Conservation (phyloP, 1,140 invertebrate species). For the Drosophila tristis region DNA sequence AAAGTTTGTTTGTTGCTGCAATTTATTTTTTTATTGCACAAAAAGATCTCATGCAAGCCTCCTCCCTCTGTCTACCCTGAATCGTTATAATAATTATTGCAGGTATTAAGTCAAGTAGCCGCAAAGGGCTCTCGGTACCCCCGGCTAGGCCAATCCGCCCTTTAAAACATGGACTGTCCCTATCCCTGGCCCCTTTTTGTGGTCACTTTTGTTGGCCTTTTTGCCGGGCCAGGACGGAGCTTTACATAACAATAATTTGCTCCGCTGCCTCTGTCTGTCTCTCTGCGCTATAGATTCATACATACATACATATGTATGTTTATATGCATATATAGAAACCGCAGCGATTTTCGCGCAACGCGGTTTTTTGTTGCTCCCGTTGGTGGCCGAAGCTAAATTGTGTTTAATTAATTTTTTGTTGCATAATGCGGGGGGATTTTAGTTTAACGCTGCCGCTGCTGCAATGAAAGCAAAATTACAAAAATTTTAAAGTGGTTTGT, state of each 20-base stretch:
- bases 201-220: slow-evolving; percentile 46
- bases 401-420: slow-evolving; percentile 82
- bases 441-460: slow-evolving; percentile 27
- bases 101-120: slow-evolving; percentile 81
- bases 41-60: slow-evolving; percentile 41
- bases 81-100: slow-evolving; percentile 81
- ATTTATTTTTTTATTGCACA: slow-evolving; percentile 48
- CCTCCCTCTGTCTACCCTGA: slow-evolving; percentile 34
- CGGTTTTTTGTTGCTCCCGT: slow-evolving; percentile 55
- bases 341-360: slow-evolving; percentile 75
- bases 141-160: slow-evolving; percentile 16
- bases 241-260: slow-evolving; percentile 78
- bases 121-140: slow-evolving; percentile 54
- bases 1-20: slow-evolving; percentile 42
- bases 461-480: slow-evolving; percentile 26
- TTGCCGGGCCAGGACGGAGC: slow-evolving; percentile 25
- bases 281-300: slow-evolving; percentile 12
- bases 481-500: slow-evolving; percentile 63
- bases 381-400: slow-evolving; percentile 64
- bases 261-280: slow-evolving; percentile 3
- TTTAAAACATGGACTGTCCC: slow-evolving; percentile 11
- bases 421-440: slow-evolving; percentile 74
- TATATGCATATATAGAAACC: slow-evolving; percentile 49
- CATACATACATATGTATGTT: slow-evolving; percentile 3
- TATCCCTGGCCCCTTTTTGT: slow-evolving; percentile 13